Conservation (phyloP, 2,797 vertebrate genomes). For the Graptemys geographica region DNA sequence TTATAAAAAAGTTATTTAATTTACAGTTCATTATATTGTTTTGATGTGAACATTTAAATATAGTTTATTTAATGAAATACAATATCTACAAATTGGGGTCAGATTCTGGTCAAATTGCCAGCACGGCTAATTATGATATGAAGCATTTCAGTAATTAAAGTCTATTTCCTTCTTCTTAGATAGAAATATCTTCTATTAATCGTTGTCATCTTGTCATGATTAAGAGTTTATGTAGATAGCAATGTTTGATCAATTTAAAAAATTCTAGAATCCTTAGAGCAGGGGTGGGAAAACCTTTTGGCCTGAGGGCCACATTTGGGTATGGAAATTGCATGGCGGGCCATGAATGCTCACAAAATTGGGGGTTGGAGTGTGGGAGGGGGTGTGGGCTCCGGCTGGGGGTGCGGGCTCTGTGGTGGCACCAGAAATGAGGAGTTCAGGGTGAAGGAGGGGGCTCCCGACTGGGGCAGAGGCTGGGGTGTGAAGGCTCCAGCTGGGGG, state of each 20-base stretch:
- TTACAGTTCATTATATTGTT: slow-evolving; percentile 54
- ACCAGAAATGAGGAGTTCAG: no score
- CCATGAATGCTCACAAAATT: no score
- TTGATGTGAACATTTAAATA: neutral
- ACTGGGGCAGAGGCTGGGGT: no score
- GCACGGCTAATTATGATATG: neutral
- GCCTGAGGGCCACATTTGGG: no score
- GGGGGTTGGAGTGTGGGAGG: no score
- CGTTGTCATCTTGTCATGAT: accelerated
- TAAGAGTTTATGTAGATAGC: neutral
- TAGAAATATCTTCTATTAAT: neutral
- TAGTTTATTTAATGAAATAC: slow-evolving; percentile 54
- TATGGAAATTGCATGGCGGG: no score
- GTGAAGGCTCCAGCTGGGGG: no score
- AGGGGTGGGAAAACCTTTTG: neutral
- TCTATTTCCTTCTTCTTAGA: neutral
- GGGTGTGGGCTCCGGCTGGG: no score
- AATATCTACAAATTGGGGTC: slow-evolving; percentile 23
- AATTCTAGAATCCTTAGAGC: neutral
- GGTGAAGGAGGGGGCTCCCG: no score
- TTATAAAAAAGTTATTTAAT: slow-evolving; percentile 72
- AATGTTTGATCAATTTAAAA: neutral
- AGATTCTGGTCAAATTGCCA: slow-evolving; percentile 40
- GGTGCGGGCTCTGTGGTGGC: no score
- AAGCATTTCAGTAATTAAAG: neutral